Base-by-base conservation (phyloP, 2,888 invertebrate genomes). In the Nomada ruficornis region DNA sequence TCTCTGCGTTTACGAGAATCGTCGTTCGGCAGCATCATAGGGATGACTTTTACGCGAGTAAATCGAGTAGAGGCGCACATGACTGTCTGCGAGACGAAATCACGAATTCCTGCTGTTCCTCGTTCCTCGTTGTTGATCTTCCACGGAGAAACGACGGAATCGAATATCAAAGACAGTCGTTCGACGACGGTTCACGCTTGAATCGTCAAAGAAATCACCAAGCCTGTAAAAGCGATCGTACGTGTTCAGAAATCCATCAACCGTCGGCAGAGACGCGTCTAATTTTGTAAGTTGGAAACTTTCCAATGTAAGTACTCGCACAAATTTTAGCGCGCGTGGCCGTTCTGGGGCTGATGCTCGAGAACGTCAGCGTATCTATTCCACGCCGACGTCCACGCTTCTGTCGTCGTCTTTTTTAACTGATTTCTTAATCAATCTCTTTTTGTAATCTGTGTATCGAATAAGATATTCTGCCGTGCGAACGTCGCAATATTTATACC, bases 1-100 rank as follows among this genome's bases (percentile, higher is more conserved):
- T 71, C 72, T 63, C 60, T 63, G 72, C 83, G 80, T 86, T 83
- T 74, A 69, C 26, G 55, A 79, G 69, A 68, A 77, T 76, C 76
- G 52, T 82, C 63, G 42, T 78, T 85, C 65, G 57, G 20, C 67
- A 36, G 44, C 23, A 73, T 20, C n/a, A 65, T 69, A 73, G 70
- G 57, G 44, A 67, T 60, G 76, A 70, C 69, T 81, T 77, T 44
- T 55, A 69, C 44, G 47, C 54, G 42, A 69, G 69, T n/a, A n/a
- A n/a, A 68, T 75, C 62, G 74, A 73, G 64, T 20, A 29, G 29
- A 29, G 29, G 29, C 44, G 26, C 26, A 13, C 29, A 29, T 7
- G 7, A 29, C 29, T 29, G 20, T 47, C 18, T 64, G 18, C n/a
- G 26, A 2, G 50, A 13, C 55, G 18, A 36, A 54, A 67, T 67